Evolutionary conservation across 2,797 vertebrate genomes (phyloP), one percentile per base, ranked within the genome.

Genomic region (Silurus aristotelis): DNA sequence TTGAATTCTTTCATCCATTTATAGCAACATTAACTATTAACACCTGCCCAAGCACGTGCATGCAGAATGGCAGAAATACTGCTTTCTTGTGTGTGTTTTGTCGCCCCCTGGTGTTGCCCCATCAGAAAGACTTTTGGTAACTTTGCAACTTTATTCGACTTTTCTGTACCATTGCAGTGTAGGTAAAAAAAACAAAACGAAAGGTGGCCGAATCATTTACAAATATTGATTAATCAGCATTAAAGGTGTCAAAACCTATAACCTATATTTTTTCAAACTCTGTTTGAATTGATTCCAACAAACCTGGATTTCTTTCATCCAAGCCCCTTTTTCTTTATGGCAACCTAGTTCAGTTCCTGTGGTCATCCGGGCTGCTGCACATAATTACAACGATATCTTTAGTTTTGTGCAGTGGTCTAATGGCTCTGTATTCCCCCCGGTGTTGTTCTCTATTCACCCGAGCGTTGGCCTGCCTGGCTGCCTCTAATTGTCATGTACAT

Each of bases 401-500:
- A 83, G 82, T 79, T 72, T 84, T 82, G 78, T 38, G 64, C 67
- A 55, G 58, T 72, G 60, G 67, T 76, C 83, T 88, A 88, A 87
- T 86, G 85, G 80, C 71, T 87, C 77, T 72, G 48, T 83, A 85
- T 88, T 86, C 88, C 87, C 88, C 46, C 25, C 12, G 63, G 80
- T 70, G 78, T 86, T 71, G 31, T 86, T 85, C 72, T 80, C 83
- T 55, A 58, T 73, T 78, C 77, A 71, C 66, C 72, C 85, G 31
- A 60, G 46, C 61, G 25, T 73, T 84, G 82, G 84, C 87, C 79
- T 63, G 72, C 84, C 86, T 87, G 80, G 79, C 83, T 58, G 88
- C 78, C 68, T 89, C 85, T 90, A 91, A 91, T 91, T 89, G 90
- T 91, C 87, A 87, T 90, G 90, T 90, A 89, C 87, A 90, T 83